phyloP scores from a whole-genome alignment of 2,888 invertebrate species.

The Scaptomyza caliginosa region DNA sequence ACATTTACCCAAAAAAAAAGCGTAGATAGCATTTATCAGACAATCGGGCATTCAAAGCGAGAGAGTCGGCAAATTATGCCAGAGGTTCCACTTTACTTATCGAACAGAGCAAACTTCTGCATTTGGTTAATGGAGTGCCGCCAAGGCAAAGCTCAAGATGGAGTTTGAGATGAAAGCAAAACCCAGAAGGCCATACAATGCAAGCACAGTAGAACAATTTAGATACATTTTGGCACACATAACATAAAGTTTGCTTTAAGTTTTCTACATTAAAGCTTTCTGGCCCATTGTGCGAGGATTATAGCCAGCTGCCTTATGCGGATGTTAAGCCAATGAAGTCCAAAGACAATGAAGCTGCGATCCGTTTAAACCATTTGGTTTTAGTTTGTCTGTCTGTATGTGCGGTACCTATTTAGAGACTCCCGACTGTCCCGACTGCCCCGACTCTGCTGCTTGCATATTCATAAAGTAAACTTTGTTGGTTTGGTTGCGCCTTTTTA shows the following conservation, averaged over 20 bases:
- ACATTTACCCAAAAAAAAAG: constrained; percentile 64
- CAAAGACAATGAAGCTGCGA: neutral
- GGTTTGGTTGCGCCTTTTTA: constrained; percentile 45
- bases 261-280: too few species aligned
- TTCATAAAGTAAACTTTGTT: constrained; percentile 64
- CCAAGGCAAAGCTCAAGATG: constrained; percentile 44
- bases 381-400: constrained; percentile 13
- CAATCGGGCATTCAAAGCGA: constrained; percentile 7
- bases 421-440: too few species aligned
- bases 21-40: constrained; percentile 65
- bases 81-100: constrained; percentile 61
- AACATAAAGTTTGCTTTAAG: too few species aligned
- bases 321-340: constrained; percentile 5
- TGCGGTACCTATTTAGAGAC: constrained; percentile 50
- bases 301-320: constrained; percentile 39
- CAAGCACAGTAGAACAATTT: constrained; percentile 32
- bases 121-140: constrained; percentile 69
- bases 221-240: too few species aligned
- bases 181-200: neutral
- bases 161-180: constrained; percentile 21
- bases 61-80: constrained; percentile 46
- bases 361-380: constrained; percentile 24
- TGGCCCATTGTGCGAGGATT: constrained; percentile 42
- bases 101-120: constrained; percentile 46
- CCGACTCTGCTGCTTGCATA: constrained; percentile 64